These are phyloP conservation scores for Ellobium chinense DNA, from an alignment of 2,888 invertebrate species.

Conservation along the genomic window DNA sequence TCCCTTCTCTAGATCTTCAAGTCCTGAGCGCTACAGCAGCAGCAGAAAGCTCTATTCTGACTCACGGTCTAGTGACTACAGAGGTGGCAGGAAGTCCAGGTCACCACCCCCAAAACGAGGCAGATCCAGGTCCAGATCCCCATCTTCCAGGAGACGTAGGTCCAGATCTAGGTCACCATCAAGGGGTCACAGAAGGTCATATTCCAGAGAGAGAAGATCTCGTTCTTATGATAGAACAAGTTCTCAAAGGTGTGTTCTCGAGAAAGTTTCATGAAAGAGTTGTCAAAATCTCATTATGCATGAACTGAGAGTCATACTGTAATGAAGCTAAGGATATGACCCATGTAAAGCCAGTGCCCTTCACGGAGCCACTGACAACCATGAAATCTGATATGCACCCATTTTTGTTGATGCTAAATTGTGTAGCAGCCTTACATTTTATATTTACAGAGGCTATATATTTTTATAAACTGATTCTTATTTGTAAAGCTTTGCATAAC, in stretches of 20 bases:
- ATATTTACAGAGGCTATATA: no score
- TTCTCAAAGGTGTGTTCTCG: neutral
- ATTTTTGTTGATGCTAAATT: no score
- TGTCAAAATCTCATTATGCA: no score
- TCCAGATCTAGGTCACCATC: slow-evolving; percentile 52
- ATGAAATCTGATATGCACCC: no score
- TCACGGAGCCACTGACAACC: no score
- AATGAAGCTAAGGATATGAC: no score
- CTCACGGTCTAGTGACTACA: slow-evolving; percentile 24
- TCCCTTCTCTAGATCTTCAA: slow-evolving; percentile 2
- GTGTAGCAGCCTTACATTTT: no score
- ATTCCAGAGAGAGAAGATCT: slow-evolving; percentile 26
- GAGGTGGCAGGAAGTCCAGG: slow-evolving; percentile 45
- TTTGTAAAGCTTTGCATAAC: no score
- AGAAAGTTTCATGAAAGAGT: no score
- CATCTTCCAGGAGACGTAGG: slow-evolving; percentile 44
- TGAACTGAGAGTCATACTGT: no score
- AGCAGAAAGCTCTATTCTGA: neutral
- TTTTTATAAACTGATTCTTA: no score
- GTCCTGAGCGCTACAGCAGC: slow-evolving; percentile 4
- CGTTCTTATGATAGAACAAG: neutral
- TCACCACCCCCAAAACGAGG: slow-evolving; percentile 37
- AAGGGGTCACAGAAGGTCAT: slow-evolving; percentile 51
- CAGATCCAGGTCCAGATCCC: slow-evolving; percentile 36
- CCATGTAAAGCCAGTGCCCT: no score